Evolutionary conservation across 2,888 invertebrate species (phyloP).

Genomic region (Phytoseiulus persimilis): DNA sequence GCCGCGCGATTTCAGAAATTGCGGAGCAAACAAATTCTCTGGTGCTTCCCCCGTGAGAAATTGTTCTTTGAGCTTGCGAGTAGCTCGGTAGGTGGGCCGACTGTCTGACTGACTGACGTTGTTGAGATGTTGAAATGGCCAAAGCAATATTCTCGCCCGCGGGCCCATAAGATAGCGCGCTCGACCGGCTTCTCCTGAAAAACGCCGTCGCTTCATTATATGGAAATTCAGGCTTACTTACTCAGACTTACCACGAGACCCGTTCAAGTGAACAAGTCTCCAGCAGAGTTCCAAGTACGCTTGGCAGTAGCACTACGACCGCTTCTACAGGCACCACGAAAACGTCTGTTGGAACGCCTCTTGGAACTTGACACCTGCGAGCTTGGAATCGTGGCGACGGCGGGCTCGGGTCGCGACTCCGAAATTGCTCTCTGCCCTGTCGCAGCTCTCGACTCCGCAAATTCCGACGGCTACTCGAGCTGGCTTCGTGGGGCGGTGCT

Average conservation of each 20-base stretch:
- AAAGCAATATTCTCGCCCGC: neutral
- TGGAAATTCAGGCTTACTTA: constrained; percentile 37
- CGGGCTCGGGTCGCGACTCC: neutral
- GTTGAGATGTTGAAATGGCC: neutral
- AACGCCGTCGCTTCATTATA: constrained; percentile 25
- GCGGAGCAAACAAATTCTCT: no score
- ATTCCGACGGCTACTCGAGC: neutral
- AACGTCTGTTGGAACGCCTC: neutral
- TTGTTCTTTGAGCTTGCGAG: neutral
- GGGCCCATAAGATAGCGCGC: neutral
- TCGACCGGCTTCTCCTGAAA: neutral
- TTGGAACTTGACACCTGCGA: neutral
- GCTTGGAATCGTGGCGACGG: neutral
- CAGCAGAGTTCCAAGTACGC: neutral
- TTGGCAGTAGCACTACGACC: neutral
- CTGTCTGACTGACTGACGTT: neutral
- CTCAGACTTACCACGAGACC: neutral
- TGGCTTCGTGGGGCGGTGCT: no score
- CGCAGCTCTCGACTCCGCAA: neutral
- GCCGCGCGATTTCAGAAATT: no score
- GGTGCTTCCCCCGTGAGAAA: neutral
- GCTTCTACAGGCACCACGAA: neutral
- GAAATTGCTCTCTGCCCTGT: neutral
- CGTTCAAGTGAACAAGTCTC: neutral
- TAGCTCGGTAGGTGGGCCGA: neutral